Evolutionary conservation across 53 echinoderm and acorn worm genomes (phyloP), one percentile per base, ranked within the genome.

Genomic region (Holothuria leucospilota): DNA sequence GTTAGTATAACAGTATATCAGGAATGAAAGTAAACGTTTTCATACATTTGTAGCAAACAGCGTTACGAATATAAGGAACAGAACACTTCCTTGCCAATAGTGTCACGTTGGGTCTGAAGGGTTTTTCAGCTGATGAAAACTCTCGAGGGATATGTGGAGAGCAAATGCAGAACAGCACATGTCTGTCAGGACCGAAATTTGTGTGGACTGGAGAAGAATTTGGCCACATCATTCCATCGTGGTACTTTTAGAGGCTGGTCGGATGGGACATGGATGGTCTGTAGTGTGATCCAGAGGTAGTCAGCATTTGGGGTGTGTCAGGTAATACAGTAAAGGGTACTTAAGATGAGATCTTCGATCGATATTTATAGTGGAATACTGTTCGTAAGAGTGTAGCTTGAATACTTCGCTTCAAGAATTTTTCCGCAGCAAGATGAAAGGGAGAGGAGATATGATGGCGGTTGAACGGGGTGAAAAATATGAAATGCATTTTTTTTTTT

Each of bases 41-140:
- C 82, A 89, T 13, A 91, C 91, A 3, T 91, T 94, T 49, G 91
- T 94, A 18, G 94, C 91, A 14, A 94, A 91, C 63, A 69, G 91
- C 0, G 63, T 94, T 26, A 64, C 91, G 0, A 89, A 85, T 39
- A 94, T 91, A 30, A 87, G 78, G 13, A 25, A 60, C n/a, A 75
- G 65, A 2, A 67, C 90, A 4, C 69, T 73, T 46, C 61, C 72
- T 1, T 78, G 85, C 25, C 94, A 93, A 56, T 93, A 91, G 94
- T 73, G 82, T 0, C 79, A 85, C 59, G 86, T 88, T 2, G 84
- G 82, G 41, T 65, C 91, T 1, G 68, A 63, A 39, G 61, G 53
- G 2, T n/a, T 86, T 91, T 67, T 90, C 93, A 23, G 90, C 93
- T 34, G 93, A 93, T 67, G 91, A 88, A 24, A 90, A 81, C 15